Base-by-base conservation (phyloP, 2,888 invertebrate species). In the Microctonus brassicae region DNA sequence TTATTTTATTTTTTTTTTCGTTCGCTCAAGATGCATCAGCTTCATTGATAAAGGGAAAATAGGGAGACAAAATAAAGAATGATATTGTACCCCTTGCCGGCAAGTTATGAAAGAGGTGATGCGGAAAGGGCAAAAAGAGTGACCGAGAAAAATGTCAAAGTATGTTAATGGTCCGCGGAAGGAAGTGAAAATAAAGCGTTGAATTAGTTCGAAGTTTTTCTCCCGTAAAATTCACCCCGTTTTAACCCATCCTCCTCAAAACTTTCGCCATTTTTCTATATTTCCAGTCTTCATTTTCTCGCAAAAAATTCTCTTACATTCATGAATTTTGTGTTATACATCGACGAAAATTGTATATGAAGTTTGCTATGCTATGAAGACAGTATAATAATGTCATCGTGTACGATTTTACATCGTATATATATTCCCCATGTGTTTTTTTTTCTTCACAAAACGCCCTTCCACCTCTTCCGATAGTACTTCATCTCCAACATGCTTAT, bases 101-200 rank as follows among this genome's bases (percentile, higher is more conserved):
- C 34, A 69, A 72, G 62, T 68, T 58, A 70, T 52, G 65, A 52
- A 60, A 69, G 69, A 42, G 58, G 65, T 58, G 58, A 52, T 47
- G 69, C 60, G 22, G 17, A 9, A 70, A 53, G 62, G 69, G 47
- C 61, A 67, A 73, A 73, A 66, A 73, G 72, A 74, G 71, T 73
- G 73, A 64, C 58, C 53, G 36, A 69, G 64, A 73, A 72, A 75
- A 73, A 70, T 69, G 61, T 63, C n/a, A 75, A 86, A 85, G 81
- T 87, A 86, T 86, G 86, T 84, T 87, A 87, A 87, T 85, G 82
- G 83, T 47, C 81, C 79, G 80, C 76, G 69, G 72, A 47, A 70
- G 64, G 77, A 80, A 81, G 80, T 80, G 81, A 84, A 84, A 70
- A 85, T 85, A 84, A 86, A 86, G 83, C 82, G 77, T 68, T 62